Base-by-base conservation (phyloP, 2,113 vertebrate species). In the Aptenodytes patagonicus region DNA sequence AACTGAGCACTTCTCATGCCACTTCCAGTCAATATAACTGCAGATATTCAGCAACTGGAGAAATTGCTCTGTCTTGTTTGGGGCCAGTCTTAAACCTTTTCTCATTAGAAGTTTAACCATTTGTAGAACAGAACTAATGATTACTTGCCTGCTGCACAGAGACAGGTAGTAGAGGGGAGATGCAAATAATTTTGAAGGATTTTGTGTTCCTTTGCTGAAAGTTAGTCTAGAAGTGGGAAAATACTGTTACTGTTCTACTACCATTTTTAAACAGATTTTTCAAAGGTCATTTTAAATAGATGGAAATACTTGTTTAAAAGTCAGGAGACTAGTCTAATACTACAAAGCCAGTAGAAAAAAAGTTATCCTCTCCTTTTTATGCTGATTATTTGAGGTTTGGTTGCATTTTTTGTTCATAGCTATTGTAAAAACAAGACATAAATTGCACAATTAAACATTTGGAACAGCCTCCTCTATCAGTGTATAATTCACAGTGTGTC, bases 371-470 rank as follows among this genome's bases (percentile, higher is more conserved):
- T 92, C 32, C 70, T 68, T 91, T 89, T 91, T n/a, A 17, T 69
- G 32, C 7, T 76, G 36, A 85, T 85, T 86, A 65, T 82, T 85
- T 84, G 60, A 85, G 11, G 31, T 83, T 85, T 80, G 54, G 34
- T 89, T 89, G 54, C 14, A 21, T 44, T 91, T 84, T 96, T 93
- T 87, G 21, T 76, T 89, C 91, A 61, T 17, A 87, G 34, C n/a
- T 90, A 46, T 76, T 72, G 61, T 91, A 83, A 95, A 95, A 95
- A 93, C 90, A 93, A 96, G 95, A 96, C 87, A 55, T 60, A 95
- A 88, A 95, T 85, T 91, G 34, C 47, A 75, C 61, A 95, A 87
- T 93, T 93, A 96, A 95, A 81, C 58, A 94, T 95, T 90, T 87
- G 79, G 87, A 95, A 83, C 68, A 89, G 55, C 91, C 76, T 95